Base-by-base conservation (phyloP, 2,888 invertebrate species). In the Leistus spinibarbis region DNA sequence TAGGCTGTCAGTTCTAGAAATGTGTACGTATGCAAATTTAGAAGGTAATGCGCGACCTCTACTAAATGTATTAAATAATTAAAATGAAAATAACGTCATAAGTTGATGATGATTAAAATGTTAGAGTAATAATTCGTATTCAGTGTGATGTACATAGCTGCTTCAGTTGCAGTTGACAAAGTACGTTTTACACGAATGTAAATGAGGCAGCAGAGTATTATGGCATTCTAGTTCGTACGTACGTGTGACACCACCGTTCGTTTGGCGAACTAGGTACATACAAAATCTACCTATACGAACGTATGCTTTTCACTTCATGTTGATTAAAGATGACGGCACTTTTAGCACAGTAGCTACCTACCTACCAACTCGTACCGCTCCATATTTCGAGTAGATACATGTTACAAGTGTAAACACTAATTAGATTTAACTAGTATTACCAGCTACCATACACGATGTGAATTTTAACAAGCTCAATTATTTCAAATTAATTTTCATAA, bases 371-470 rank as follows among this genome's bases (percentile, higher is more conserved):
- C n/a, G n/a, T n/a, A n/a, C n/a, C n/a, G n/a, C n/a, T n/a, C n/a
- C 40, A 13, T 13, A 40, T 3, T 40, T 13, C 10, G 40, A 3
- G 40, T 40, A 40, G 40, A 40, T 40, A 40, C 40, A 40, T 40
- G 3, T 40, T 19, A 60, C 60, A 60, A 60, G 60, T 60, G 60
- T 60, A 60, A 60, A 60, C 60, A 60, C 60, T 60, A 60, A 60
- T 60, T 60, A 60, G 60, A 60, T 20, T 22, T 60, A 60, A 16
- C 60, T 60, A 60, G 17, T 60, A 40, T 40, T 40, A 40, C 40
- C 40, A 40, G 4, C 40, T 10, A 10, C 40, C 13, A 40, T 40
- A 40, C 40, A 5, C 7, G 40, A 40, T 40, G 40, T 40, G 40
- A 7, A 40, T 40, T 40, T 40, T 40, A 40, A 40, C 40, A 40